Evolutionary conservation across 2,888 invertebrate species (phyloP).

Genomic region (Tetropium fuscum): DNA sequence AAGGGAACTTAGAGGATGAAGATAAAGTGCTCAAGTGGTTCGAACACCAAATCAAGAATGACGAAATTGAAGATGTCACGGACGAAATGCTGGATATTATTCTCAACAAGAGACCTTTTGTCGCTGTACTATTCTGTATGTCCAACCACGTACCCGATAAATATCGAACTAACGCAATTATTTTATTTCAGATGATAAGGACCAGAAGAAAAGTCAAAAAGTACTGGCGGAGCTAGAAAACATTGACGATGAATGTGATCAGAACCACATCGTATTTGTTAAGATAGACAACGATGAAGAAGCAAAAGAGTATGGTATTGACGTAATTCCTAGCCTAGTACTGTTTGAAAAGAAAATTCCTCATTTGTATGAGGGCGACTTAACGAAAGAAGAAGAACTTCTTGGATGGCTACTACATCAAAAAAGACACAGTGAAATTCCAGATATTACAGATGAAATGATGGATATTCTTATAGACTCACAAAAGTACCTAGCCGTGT

Average conservation of each 20-base stretch:
- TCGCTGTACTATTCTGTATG: constrained; percentile 94
- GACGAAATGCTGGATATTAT: constrained; percentile 94
- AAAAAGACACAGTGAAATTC: constrained; percentile 90
- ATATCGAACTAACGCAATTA: no score
- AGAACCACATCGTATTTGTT: constrained; percentile 91
- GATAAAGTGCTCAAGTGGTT: constrained; percentile 90
- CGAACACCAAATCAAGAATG: constrained; percentile 84
- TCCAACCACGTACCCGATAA: neutral
- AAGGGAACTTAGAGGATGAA: constrained; percentile 90
- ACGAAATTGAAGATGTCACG: constrained; percentile 94
- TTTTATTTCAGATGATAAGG: constrained; percentile 83
- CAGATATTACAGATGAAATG: constrained; percentile 94
- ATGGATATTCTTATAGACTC: constrained; percentile 89
- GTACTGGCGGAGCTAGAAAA: constrained; percentile 87
- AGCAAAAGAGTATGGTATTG: constrained; percentile 91
- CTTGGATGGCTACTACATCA: constrained; percentile 93
- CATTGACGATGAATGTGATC: constrained; percentile 94
- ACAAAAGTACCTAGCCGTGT: constrained; percentile 85
- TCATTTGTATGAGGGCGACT: constrained; percentile 74
- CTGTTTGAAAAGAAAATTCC: constrained; percentile 75
- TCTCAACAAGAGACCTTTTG: constrained; percentile 87
- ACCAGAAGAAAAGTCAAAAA: constrained; percentile 91
- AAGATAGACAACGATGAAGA: constrained; percentile 91
- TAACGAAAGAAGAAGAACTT: constrained; percentile 90
- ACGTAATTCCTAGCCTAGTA: constrained; percentile 85